phyloP scores from a whole-genome alignment of 2,888 invertebrate species.

The Liopterus haemorrhoidalis region DNA sequence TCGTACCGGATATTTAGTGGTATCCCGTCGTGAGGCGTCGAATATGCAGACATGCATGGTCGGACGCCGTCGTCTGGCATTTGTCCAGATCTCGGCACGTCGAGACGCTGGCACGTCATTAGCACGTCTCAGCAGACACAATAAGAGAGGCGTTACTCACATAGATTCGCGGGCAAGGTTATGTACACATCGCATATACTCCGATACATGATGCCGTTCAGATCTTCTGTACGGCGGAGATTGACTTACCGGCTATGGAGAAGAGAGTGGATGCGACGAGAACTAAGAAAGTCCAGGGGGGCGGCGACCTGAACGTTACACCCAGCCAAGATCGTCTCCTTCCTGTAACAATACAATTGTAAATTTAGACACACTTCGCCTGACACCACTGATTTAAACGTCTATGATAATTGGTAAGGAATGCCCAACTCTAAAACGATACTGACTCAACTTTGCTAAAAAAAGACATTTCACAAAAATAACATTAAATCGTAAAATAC shows the following conservation, averaged over 20 bases:
- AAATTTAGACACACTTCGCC: background rate
- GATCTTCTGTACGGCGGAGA: background rate
- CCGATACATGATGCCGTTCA: background rate
- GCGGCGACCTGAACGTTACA: constrained; percentile 14
- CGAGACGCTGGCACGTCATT: constrained; percentile 19
- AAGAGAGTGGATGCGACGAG: constrained; percentile 16
- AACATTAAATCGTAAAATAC: background rate
- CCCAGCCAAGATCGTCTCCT: constrained; percentile 20
- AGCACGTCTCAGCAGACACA: constrained; percentile 16
- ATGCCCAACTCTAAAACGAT: background rate
- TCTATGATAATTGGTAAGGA: background rate
- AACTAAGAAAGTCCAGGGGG: constrained; percentile 18
- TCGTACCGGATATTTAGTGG: too few relatives aligned
- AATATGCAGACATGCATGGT: too few relatives aligned
- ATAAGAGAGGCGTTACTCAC: constrained; percentile 17
- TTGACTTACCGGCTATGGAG: constrained; percentile 18
- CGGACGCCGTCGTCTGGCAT: too few relatives aligned
- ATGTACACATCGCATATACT: background rate
- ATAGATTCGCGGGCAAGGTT: background rate
- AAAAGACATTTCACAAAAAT: background rate
- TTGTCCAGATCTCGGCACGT: too few relatives aligned
- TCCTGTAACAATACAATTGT: constrained; percentile 14
- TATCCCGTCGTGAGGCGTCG: too few relatives aligned
- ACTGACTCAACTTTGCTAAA: background rate
- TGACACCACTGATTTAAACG: background rate